Evolutionary conservation across 2,797 vertebrate species (phyloP).

Genomic region (Emys orbicularis): DNA sequence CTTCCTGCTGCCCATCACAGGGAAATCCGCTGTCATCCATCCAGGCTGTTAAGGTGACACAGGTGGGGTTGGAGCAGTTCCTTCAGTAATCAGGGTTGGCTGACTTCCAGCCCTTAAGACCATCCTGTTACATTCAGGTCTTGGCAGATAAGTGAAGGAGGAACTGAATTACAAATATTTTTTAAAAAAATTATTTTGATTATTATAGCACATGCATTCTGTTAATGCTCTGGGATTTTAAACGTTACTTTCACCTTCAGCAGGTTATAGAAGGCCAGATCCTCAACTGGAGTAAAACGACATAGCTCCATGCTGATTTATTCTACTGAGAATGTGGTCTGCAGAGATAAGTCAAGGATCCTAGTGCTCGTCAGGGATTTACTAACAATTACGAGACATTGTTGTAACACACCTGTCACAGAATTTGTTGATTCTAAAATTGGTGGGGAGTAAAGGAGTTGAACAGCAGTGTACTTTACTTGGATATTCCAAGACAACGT

Average conservation of each 20-base stretch:
- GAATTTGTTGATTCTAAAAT: neutral
- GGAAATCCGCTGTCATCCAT: neutral
- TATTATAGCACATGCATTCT: neutral
- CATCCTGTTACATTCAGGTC: neutral
- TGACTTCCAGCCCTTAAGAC: neutral
- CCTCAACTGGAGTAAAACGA: neutral
- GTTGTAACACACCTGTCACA: rapidly evolving
- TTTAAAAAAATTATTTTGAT: neutral
- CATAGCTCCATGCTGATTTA: neutral
- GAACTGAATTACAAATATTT: neutral
- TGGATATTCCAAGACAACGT: neutral
- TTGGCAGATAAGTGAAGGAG: neutral
- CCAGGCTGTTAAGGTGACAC: neutral
- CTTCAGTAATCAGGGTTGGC: neutral
- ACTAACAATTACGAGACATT: neutral
- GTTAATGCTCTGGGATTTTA: neutral
- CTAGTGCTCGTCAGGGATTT: neutral
- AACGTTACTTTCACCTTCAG: neutral
- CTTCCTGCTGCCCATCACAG: neutral
- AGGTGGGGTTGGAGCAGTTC: neutral
- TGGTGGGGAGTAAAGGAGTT: neutral
- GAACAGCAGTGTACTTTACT: neutral
- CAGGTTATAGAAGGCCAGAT: neutral
- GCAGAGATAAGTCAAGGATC: neutral
- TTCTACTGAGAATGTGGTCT: neutral